These are phyloP conservation scores for Saccopteryx leptura DNA, from an alignment of 2,113 vertebrate species.

Conservation along the genomic window DNA sequence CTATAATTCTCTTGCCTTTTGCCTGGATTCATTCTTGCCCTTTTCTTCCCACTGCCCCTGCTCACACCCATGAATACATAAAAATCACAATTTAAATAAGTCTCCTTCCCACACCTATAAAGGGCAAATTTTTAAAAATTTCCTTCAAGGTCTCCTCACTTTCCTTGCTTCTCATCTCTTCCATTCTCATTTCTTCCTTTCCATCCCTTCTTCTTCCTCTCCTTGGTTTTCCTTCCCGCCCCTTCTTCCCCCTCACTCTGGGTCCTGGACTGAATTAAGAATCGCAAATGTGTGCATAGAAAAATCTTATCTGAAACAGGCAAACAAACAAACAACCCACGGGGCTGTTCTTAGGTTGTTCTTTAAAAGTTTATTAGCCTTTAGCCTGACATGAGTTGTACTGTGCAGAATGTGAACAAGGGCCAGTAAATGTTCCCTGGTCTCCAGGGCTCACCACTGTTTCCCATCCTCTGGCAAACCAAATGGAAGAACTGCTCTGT, in stretches of 20 bases:
- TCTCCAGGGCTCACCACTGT: constrained; percentile 12
- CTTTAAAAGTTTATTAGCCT: neutral
- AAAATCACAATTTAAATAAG: neutral
- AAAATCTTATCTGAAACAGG: constrained; percentile 45
- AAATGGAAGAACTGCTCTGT: constrained; percentile 67
- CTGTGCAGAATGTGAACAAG: neutral
- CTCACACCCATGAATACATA: neutral
- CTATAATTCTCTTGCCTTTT: neutral
- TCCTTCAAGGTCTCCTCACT: neutral
- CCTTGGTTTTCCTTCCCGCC: neutral
- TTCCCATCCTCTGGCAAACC: constrained; percentile 47
- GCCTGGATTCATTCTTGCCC: neutral
- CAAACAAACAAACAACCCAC: neutral
- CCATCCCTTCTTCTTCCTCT: neutral
- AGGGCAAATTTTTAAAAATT: neutral
- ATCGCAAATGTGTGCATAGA: neutral
- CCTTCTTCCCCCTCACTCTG: neutral
- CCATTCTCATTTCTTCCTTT: neutral
- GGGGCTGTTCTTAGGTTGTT: constrained; percentile 1
- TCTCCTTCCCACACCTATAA: neutral
- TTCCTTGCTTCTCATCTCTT: neutral
- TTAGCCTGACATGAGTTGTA: neutral
- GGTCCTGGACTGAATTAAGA: constrained; percentile 39
- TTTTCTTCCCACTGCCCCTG: neutral
- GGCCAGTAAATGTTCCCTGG: neutral